Conservation (phyloP, 2,113 vertebrate genomes). For the Myodes glareolus region DNA sequence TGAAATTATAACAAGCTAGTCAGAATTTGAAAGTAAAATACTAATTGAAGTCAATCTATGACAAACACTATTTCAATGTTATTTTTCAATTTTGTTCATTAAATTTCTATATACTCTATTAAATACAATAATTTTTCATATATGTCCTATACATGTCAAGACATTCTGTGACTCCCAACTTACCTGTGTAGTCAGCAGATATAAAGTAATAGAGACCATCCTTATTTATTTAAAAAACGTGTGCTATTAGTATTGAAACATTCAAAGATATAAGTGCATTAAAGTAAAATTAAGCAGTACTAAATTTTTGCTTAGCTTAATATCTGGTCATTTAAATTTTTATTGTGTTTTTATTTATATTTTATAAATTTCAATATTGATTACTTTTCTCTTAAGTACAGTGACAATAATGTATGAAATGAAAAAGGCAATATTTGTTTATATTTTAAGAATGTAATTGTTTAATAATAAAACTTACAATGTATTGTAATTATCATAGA, state of each 20-base stretch:
- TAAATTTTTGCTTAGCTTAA: background rate
- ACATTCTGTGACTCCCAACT: background rate
- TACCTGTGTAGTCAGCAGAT: background rate
- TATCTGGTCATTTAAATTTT: background rate
- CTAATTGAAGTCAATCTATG: background rate
- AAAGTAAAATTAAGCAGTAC: no score
- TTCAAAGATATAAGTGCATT: background rate
- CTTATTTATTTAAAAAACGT: background rate
- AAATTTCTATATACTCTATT: background rate
- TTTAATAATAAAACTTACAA: background rate
- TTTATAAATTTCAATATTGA: background rate
- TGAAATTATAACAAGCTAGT: background rate
- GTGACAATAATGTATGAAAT: background rate
- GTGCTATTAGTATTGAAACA: background rate
- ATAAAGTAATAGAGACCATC: background rate
- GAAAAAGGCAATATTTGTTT: background rate
- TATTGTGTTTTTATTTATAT: background rate
- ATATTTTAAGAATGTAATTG: background rate
- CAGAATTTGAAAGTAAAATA: background rate
- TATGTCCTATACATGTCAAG: background rate
- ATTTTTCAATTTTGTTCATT: background rate
- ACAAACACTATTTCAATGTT: background rate
- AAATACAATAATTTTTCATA: background rate
- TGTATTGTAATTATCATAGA: background rate
- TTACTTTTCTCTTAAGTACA: background rate